Evolutionary conservation across 1,140 invertebrate species (phyloP), one percentile per base, ranked within the genome.

Genomic region (Drosophila melanica): DNA sequence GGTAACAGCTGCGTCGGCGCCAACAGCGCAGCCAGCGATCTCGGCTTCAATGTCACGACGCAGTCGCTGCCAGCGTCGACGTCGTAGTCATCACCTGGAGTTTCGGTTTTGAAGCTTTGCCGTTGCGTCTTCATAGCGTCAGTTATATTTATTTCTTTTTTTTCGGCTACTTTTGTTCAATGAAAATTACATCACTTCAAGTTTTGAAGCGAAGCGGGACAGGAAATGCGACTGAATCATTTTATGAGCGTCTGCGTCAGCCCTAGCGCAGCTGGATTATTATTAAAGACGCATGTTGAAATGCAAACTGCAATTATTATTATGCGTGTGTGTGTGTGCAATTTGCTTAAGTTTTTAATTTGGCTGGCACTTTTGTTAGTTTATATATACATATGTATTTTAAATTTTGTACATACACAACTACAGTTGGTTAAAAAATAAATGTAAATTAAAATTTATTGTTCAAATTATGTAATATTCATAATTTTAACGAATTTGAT

Each of bases 291-390:
- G 35, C 51, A 55, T 87, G 67, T 79, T 70, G 81, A 86, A 87
- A 86, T 78, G 44, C 75, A 72, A 42, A 62, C 66, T 81, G 58
- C 82, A 86, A 75, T 81, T 86, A 75, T 76, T 70, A 66, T 72
- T 58, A 66, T 72, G n/a, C n/a, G n/a, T n/a, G 53, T 66, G 27
- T 33, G 37, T 58, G 60, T 33, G 37, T 54, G 64, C 64, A 59
- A 81, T 77, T 71, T 65, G 63, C 69, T 50, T 77, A 35, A 48
- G 44, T 50, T 64, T 47, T 55, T 5, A 41, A 37, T 55, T 48
- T 60, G 18, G 47, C 9, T 48, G n/a, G 14, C 6, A 50, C 47
- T 50, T 7, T 50, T 45, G 23, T 4, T 41, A n/a, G 45, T 65
- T 51, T 35, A 2, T 47, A 4, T 35, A 12, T 16, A 4, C 20